These are phyloP conservation scores for Drosophila quasianomalipes DNA, from an alignment of 2,888 invertebrate genomes.

Conservation along the genomic window DNA sequence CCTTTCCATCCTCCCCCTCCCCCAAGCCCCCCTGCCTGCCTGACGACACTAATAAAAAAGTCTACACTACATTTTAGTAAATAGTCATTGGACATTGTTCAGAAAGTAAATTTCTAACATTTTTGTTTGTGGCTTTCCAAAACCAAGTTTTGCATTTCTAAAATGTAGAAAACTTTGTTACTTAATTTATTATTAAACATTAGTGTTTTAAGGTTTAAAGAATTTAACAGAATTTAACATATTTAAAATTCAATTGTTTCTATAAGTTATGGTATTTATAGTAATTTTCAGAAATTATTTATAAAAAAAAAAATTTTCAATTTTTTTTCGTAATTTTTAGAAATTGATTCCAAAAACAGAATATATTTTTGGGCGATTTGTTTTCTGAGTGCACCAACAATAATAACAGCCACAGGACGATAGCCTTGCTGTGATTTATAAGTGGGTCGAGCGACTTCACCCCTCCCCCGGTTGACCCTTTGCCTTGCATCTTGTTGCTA, in stretches of 20 bases:
- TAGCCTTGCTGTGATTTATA: conserved; percentile 72
- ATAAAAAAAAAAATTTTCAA: background rate
- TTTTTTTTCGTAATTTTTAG: background rate
- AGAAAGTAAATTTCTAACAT: background rate
- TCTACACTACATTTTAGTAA: background rate
- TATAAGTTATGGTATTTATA: accelerated
- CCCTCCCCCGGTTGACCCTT: conserved; percentile 23
- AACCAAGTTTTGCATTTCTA: background rate
- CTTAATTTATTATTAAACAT: too few relatives aligned
- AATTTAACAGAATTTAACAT: too few relatives aligned
- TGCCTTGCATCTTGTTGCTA: conserved; percentile 76
- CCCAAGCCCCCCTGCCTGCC: background rate
- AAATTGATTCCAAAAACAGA: background rate
- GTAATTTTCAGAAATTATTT: background rate
- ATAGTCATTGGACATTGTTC: background rate
- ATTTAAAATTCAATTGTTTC: too few relatives aligned
- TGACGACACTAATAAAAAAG: background rate
- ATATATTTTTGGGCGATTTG: background rate
- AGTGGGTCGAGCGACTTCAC: conserved; percentile 27
- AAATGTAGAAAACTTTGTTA: background rate
- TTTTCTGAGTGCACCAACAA: conserved; percentile 2
- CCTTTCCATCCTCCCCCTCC: accelerated
- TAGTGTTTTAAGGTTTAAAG: too few relatives aligned
- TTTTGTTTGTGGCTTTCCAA: background rate
- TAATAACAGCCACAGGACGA: conserved; percentile 27